phyloP scores from a whole-genome alignment of 1,140 invertebrate species.

The Zaprionus ornatus region DNA sequence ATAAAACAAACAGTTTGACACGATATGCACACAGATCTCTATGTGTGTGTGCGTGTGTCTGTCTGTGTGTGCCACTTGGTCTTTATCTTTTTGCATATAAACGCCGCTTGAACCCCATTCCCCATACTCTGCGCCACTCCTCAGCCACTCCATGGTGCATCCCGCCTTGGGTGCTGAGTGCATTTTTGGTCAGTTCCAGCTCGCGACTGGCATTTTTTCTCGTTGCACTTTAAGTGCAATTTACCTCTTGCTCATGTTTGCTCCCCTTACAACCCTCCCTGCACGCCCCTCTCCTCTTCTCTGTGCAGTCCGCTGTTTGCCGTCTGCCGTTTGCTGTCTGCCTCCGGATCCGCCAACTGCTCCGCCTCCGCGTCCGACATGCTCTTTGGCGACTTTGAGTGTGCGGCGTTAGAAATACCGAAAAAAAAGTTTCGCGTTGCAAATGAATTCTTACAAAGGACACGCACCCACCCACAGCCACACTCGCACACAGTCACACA shows the following conservation, averaged over 20 bases:
- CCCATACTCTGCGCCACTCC: neutral
- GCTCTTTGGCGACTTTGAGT: conserved; percentile 73
- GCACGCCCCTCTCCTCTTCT: neutral
- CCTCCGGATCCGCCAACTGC: neutral
- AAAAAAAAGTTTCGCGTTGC: conserved; percentile 78
- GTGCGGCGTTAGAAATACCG: conserved; percentile 78
- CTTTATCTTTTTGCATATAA: conserved; percentile 82
- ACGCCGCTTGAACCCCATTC: conserved; percentile 50
- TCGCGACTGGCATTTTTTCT: conserved; percentile 77
- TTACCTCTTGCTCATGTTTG: conserved; percentile 76
- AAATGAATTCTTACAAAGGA: conserved; percentile 82
- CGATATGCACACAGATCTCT: conserved; percentile 5
- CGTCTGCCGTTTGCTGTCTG: neutral
- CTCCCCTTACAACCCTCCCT: neutral
- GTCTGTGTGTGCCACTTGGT: conserved; percentile 64
- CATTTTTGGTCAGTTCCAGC: conserved; percentile 78
- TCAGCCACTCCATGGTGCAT: neutral
- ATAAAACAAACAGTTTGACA: conserved; percentile 70
- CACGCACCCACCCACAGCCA: conserved; percentile 42
- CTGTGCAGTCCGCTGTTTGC: neutral
- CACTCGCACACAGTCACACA: conserved; percentile 40
- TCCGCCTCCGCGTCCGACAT: neutral
- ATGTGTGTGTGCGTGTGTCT: conserved; percentile 31
- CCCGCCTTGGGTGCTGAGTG: conserved; percentile 66
- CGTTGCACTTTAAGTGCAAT: conserved; percentile 80